Evolutionary conservation across 1,140 invertebrate species (phyloP), one percentile per base, ranked within the genome.

Genomic region (Cylas formicarius): DNA sequence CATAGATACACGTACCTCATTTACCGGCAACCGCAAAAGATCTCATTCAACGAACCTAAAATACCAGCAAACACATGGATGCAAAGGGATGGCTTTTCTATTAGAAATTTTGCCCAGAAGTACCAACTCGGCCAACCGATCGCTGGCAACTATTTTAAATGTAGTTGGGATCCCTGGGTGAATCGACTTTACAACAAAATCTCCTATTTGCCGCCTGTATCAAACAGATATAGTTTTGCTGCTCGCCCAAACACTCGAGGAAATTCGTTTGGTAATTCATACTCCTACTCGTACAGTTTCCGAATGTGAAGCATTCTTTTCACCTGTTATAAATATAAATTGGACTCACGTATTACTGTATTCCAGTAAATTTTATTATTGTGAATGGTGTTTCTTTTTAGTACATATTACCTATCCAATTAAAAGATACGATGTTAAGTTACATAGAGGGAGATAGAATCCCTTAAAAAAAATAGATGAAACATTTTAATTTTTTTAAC

Each of bases 1-100:
- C 91, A 95, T 68, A 78, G 91, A 37, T 96, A 95, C 62, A 80
- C 94, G 0, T 91, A 87, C 55, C 60, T 94, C 19, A 60, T 90
- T 1, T 95, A 82, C 66, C 83, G 90, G 57, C 91, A 95, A 60
- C 72, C 75, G 0, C 74, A 70, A 1, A 81, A 81, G 58, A 48
- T 88, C 1, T 67, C 57, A 3, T 85, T 84, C 50, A 70, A 78
- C 41, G 85, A 87, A 53, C 71, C 73, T 33, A 72, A 68, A 36
- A 51, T 79, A 7, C 70, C 75, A 9, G 39, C 39, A 1, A 43
- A 49, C 21, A 80, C 78, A 45, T 79, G 66, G 2, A 76, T 86
- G n/a, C 73, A 79, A 14, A 78, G 92, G 8, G 80, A 71, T 0
- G 73, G 77, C 3, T 95, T 91, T 58, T 84, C 84, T 2, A 87